phyloP scores from a whole-genome alignment of 2,113 vertebrate species.

The Rattus rattus region DNA sequence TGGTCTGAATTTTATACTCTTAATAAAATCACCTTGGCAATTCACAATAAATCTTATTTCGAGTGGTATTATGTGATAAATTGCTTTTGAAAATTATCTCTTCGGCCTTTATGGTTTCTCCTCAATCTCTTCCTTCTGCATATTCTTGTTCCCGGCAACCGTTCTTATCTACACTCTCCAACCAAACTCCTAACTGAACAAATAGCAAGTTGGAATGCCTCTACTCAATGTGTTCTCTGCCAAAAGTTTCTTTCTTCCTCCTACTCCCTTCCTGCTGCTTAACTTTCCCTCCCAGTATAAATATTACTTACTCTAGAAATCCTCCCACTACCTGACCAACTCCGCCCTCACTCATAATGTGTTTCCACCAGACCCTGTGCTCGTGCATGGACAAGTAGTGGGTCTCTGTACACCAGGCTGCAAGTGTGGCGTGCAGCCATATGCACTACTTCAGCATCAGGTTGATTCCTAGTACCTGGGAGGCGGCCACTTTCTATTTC shows the following conservation, averaged over 20 bases:
- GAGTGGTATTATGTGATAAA: neutral
- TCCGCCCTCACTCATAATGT: neutral
- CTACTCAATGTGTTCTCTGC: neutral
- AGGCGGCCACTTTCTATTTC: neutral
- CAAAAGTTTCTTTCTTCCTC: neutral
- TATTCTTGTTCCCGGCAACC: neutral
- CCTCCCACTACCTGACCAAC: neutral
- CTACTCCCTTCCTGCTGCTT: neutral
- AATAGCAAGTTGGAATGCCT: neutral
- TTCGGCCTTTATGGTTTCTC: constrained; percentile 27
- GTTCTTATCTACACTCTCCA: neutral
- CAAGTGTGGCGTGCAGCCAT: neutral
- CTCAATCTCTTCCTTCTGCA: neutral
- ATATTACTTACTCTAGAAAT: constrained; percentile 18
- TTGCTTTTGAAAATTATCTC: constrained; percentile 45
- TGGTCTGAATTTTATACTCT: neutral
- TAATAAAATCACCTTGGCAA: constrained; percentile 49
- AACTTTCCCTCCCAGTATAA: neutral
- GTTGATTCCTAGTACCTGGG: neutral
- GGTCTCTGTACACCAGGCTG: neutral
- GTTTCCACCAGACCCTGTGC: neutral
- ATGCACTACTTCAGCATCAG: neutral
- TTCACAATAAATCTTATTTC: neutral
- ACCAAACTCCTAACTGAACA: neutral
- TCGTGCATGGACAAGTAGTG: neutral